Conservation (phyloP, 2,113 vertebrate genomes). For the Macaca nemestrina region DNA sequence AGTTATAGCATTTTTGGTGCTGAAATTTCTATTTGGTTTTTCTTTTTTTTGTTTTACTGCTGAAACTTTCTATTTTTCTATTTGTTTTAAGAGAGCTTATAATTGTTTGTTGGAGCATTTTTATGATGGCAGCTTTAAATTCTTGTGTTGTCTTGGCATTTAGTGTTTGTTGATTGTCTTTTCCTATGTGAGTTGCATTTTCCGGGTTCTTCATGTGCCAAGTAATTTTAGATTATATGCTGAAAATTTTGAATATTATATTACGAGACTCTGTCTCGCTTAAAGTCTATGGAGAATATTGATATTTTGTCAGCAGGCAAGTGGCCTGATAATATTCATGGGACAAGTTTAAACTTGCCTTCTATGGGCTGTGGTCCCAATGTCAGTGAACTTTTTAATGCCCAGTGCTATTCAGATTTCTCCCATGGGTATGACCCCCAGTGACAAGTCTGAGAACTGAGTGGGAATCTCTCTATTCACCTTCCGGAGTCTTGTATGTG, state of each 20-base stretch:
- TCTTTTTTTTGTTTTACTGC: slow-evolving; percentile 23
- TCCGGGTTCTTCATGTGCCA: background rate
- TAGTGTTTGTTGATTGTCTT: background rate
- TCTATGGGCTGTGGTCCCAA: background rate
- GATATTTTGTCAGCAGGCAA: background rate
- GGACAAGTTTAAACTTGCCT: background rate
- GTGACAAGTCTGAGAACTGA: background rate
- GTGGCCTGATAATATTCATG: background rate
- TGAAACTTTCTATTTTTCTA: background rate
- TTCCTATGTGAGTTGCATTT: background rate
- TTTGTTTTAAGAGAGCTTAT: background rate
- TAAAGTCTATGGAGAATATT: background rate
- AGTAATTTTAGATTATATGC: background rate
- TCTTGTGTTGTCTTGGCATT: background rate
- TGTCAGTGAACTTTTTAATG: background rate
- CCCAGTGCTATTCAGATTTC: background rate
- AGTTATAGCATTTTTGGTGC: background rate
- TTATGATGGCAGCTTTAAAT: background rate
- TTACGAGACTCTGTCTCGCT: background rate
- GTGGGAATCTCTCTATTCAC: background rate
- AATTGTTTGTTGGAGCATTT: background rate
- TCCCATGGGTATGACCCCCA: background rate
- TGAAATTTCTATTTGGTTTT: background rate
- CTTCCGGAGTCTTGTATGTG: background rate
- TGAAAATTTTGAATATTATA: background rate